Percentiles rank a stretch among this genome's conserved stretches.
Evolutionary conservation across 2,797 vertebrate species (phyloP).

Genomic region (Gephyroberyx darwinii): DNA sequence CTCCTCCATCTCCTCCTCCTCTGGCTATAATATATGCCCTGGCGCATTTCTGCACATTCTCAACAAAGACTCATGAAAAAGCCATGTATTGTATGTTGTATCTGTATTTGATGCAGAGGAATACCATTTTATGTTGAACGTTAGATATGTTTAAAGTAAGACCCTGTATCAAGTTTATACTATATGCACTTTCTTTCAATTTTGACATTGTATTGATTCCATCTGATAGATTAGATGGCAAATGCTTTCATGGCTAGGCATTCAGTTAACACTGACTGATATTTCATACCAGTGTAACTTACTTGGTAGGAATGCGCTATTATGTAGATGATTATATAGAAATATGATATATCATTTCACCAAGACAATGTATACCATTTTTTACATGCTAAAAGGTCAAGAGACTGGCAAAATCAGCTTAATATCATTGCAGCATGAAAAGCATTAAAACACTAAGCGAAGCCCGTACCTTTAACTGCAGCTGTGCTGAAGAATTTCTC

Average conservation of each 20-base stretch:
- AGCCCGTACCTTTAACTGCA: conserved; percentile 91
- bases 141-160: background rate
- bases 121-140: background rate
- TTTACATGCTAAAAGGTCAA: background rate
- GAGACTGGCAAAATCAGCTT: background rate
- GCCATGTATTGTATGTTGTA: too few species aligned
- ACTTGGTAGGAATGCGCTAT: background rate
- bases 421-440: background rate
- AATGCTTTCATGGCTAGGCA: background rate
- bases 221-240: background rate
- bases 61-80: conserved; percentile 21
- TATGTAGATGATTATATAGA: too few species aligned
- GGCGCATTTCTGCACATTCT: conserved; percentile 37
- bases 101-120: background rate
- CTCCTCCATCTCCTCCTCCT: conserved; percentile 35
- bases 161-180: background rate
- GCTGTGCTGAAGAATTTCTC: conserved; percentile 96
- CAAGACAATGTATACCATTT: background rate
- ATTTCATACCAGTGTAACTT: background rate
- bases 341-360: background rate
- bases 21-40: conserved; percentile 18
- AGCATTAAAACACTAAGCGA: background rate
- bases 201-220: background rate
- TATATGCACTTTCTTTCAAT: background rate
- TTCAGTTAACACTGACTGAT: background rate